These are phyloP conservation scores for Himalopsyche phryganea DNA, from an alignment of 1,140 invertebrate species.

Conservation along the genomic window DNA sequence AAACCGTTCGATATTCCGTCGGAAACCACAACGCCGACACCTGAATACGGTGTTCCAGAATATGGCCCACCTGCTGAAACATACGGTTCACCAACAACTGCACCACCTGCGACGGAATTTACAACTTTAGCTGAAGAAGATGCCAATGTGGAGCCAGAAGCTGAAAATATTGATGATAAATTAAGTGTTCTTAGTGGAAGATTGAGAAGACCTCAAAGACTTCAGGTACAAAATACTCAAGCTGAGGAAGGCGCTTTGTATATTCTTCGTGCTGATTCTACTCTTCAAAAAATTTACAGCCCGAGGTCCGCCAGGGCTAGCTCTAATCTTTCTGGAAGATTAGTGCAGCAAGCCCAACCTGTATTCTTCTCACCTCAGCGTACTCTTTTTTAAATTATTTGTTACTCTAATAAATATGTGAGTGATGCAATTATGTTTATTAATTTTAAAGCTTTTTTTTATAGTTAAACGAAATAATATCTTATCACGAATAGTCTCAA, in stretches of 20 bases:
- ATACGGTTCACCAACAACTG: slow-evolving; percentile 35
- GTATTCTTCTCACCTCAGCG: no score
- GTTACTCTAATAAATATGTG: no score
- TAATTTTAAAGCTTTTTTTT: no score
- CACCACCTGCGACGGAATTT: background rate
- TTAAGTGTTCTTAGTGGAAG: slow-evolving; percentile 4
- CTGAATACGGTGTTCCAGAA: slow-evolving; percentile 43
- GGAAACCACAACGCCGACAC: slow-evolving; percentile 39
- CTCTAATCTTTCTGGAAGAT: slow-evolving; percentile 5
- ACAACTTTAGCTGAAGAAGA: slow-evolving; percentile 3
- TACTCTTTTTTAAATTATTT: no score
- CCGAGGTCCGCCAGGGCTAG: slow-evolving; percentile 9
- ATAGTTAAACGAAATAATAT: no score
- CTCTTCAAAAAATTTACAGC: slow-evolving; percentile 14
- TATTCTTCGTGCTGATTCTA: slow-evolving; percentile 12
- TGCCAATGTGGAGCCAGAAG: background rate
- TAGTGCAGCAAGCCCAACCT: slow-evolving; percentile 10
- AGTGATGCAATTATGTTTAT: no score
- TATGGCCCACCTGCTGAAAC: slow-evolving; percentile 44
- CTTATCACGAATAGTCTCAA: no score
- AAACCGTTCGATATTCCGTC: slow-evolving; percentile 44
- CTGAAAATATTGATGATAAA: background rate
- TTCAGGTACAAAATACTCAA: slow-evolving; percentile 7
- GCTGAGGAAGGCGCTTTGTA: slow-evolving; percentile 7
- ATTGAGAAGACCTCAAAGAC: slow-evolving; percentile 10